Conservation (phyloP, 2,888 invertebrate genomes). For the Andrena flavipes region DNA sequence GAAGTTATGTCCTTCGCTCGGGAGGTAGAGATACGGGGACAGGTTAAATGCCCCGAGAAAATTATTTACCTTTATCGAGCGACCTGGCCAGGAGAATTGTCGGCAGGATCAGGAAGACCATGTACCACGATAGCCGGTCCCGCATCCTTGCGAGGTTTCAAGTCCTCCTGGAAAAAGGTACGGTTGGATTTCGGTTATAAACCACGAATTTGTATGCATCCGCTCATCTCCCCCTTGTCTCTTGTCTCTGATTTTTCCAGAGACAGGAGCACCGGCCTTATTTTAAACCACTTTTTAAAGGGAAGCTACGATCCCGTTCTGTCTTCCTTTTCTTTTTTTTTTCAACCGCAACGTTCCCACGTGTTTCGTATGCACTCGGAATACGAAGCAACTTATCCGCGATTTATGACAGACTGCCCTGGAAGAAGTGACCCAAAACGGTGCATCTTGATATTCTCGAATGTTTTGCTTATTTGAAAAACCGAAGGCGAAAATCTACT, state of each 20-base stretch:
- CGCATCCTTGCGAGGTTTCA: conserved; percentile 82
- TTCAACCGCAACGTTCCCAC: not conserved
- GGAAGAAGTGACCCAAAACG: conserved; percentile 11
- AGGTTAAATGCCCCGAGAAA: conserved; percentile 53
- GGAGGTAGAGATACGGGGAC: conserved; percentile 7
- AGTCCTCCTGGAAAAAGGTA: conserved; percentile 74
- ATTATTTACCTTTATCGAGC: conserved; percentile 83
- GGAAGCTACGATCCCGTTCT: not conserved
- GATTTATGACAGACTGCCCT: conserved; percentile 50
- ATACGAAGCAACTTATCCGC: conserved; percentile 21
- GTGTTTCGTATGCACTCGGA: conserved; percentile 41
- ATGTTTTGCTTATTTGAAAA: not conserved
- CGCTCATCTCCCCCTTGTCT: conserved; percentile 11
- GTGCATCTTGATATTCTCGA: not conserved
- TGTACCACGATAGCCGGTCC: conserved; percentile 84
- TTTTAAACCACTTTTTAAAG: conserved; percentile 15
- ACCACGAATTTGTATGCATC: conserved; percentile 46
- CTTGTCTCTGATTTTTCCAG: conserved; percentile 23
- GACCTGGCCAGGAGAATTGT: conserved; percentile 84
- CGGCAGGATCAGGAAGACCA: conserved; percentile 84
- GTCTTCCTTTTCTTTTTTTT: not conserved
- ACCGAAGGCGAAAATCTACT: not conserved
- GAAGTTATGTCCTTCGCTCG: conserved; percentile 27
- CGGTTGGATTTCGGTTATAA: conserved; percentile 33
- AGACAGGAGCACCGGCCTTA: not conserved